Conservation (phyloP, 2,113 vertebrate species). For the Myrmecophaga tridactyla region DNA sequence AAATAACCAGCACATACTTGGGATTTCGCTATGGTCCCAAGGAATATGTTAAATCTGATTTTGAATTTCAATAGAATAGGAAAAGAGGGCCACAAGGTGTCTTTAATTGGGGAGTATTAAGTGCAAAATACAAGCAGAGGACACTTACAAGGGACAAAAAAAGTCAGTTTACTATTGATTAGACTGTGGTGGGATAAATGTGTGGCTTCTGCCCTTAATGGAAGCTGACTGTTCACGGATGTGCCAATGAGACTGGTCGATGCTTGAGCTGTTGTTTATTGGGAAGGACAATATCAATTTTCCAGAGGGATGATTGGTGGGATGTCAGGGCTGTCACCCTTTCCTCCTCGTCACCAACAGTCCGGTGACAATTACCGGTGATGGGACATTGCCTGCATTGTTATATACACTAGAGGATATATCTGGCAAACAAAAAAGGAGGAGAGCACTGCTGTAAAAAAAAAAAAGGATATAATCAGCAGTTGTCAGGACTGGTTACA, state of each 20-base stretch:
- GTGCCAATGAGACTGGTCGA: conserved; percentile 83
- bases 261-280: conserved; percentile 88
- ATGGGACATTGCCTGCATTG: conserved; percentile 84
- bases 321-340: conserved; percentile 87
- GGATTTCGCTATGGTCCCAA: too few species aligned
- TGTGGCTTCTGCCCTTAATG: conserved; percentile 87
- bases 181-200: conserved; percentile 82
- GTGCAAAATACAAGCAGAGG: conserved; percentile 76
- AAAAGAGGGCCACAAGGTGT: conserved; percentile 52
- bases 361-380: conserved; percentile 85
- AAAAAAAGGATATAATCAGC: conserved; percentile 88
- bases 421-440: conserved; percentile 84
- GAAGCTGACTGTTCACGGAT: conserved; percentile 89
- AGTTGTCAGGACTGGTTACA: conserved; percentile 86
- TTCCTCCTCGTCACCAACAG: conserved; percentile 82
- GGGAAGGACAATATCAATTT: conserved; percentile 88
- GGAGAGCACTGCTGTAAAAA: conserved; percentile 79
- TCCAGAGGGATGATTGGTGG: conserved; percentile 86
- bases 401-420: conserved; percentile 86
- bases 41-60: not conserved
- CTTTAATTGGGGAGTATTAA: conserved; percentile 76
- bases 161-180: conserved; percentile 84
- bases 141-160: conserved; percentile 63
- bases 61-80: too few species aligned
- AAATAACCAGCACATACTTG: not conserved